These are phyloP conservation scores for Nomada goodeniana DNA, from an alignment of 2,888 invertebrate genomes.

Conservation along the genomic window DNA sequence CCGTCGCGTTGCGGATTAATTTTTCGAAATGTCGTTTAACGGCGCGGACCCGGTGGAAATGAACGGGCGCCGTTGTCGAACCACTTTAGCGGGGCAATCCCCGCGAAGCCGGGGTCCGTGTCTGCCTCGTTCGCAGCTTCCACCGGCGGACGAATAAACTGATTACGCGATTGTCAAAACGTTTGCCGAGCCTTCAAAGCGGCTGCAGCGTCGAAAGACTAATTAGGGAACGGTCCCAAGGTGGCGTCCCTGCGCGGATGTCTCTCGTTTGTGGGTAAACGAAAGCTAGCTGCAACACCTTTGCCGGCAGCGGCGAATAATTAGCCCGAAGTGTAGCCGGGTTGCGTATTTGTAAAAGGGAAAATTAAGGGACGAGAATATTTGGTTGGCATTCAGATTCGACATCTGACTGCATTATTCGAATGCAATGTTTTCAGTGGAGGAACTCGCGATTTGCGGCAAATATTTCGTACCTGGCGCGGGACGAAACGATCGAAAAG, in stretches of 20 bases:
- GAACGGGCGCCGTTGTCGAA: neutral
- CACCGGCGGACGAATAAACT: slow-evolving; percentile 43
- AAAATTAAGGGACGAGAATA: slow-evolving; percentile 1
- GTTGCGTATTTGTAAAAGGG: neutral
- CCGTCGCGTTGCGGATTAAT: slow-evolving; percentile 27
- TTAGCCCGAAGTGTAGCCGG: slow-evolving; percentile 1
- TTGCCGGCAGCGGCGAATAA: neutral
- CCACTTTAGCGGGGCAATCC: neutral
- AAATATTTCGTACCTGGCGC: slow-evolving; percentile 7
- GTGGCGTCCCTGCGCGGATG: neutral
- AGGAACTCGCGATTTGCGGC: too few species aligned
- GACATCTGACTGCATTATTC: slow-evolving; percentile 8
- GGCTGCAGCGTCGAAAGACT: slow-evolving; percentile 23
- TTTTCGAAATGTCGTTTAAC: slow-evolving; percentile 34
- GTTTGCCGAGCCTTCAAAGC: slow-evolving; percentile 54
- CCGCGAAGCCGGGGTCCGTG: neutral
- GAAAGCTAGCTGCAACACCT: slow-evolving; percentile 17
- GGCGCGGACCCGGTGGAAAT: neutral
- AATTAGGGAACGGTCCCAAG: slow-evolving; percentile 15
- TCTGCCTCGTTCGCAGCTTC: neutral
- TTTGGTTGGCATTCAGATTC: slow-evolving; percentile 9
- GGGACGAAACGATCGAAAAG: neutral
- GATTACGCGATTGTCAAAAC: slow-evolving; percentile 54
- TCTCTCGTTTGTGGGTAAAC: slow-evolving; percentile 13
- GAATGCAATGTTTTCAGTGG: too few species aligned